These are phyloP conservation scores for Argyrosomus regius DNA, from an alignment of 2,797 vertebrate genomes.

Conservation along the genomic window DNA sequence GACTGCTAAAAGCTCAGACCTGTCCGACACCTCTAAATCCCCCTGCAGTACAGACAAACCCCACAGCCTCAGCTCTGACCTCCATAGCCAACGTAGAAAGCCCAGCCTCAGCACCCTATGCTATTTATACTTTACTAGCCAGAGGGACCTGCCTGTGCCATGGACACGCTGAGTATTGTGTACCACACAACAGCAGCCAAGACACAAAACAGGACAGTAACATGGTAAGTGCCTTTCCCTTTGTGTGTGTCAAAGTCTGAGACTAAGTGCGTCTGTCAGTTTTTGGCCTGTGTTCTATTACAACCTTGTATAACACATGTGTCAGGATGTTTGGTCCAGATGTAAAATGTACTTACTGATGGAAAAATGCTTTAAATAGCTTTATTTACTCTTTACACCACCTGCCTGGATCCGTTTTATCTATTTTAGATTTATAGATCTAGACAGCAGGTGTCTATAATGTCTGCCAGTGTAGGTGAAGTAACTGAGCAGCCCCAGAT, in stretches of 20 bases:
- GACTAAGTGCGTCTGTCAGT: neutral
- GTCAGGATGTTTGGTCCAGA: conserved; percentile 41
- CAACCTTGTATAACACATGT: conserved; percentile 18
- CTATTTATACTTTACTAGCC: conserved; percentile 90
- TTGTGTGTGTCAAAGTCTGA: neutral
- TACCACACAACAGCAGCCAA: conserved; percentile 62
- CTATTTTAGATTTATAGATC: conserved; percentile 43
- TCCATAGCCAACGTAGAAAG: conserved; percentile 55
- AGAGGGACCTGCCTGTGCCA: conserved; percentile 92
- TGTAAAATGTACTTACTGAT: conserved; percentile 23
- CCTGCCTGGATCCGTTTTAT: conserved; percentile 11
- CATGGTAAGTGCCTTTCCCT: conserved; percentile 67
- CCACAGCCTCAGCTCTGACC: conserved; percentile 34
- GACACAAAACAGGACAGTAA: conserved; percentile 50
- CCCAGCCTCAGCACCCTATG: conserved; percentile 83
- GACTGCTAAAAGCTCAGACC: conserved; percentile 87
- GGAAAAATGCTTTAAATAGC: conserved; percentile 41
- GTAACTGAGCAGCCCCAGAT: conserved; percentile 56
- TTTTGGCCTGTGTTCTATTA: conserved; percentile 32
- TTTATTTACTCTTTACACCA: conserved; percentile 42
- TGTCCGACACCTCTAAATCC: conserved; percentile 71
- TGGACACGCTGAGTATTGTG: conserved; percentile 90
- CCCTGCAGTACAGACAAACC: neutral
- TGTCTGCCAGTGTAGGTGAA: conserved; percentile 26
- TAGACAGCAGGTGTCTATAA: conserved; percentile 36